Base-by-base conservation (phyloP, 1,140 invertebrate genomes). In the Hestina assimilis region DNA sequence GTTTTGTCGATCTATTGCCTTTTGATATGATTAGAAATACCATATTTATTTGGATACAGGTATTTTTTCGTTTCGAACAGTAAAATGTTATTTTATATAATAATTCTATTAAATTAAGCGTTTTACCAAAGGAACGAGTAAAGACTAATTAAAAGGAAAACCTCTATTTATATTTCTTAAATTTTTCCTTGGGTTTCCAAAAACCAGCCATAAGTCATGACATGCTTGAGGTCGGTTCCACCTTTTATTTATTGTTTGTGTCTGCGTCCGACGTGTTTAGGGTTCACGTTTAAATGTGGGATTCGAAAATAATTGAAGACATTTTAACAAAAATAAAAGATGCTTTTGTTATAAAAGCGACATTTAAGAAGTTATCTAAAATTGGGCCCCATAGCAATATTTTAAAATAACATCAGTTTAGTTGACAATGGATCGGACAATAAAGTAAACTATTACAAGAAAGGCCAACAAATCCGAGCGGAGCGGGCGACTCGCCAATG, bases 201-300 rank as follows among this genome's bases (percentile, higher is more conserved):
- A 23, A 47, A 56, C 33, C 33, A 38, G 41, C 43, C 20, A 56
- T 56, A 56, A 38, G 15, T 56, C 33, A 56, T 11, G 43, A 31
- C 28, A 31, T 59, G 14, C 47, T 61, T 61, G 51, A 42, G 59
- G 59, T 56, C 46, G 45, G 53, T 48, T 56, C 45, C 41, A 55
- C 52, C 59, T 52, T 52, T 62, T 56, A 62, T 62, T 62, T 62
- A 62, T 62, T 33, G 59, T 43, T 41, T 47, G 23, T 56, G 59
- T 17, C 53, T 51, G 53, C 48, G 47, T 24, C 21, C 21, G 47
- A 50, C 47, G 47, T 40, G 47, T 12, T 50, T 48, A n/a, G 47
- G 47, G 47, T 33, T 33, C 45, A 47, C 29, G 33, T 47, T 47
- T 47, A 47, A 47, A 47, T 47, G 28, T 31, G 29, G 19, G 19